Base-by-base conservation (phyloP, 2,888 invertebrate genomes). In the Trichopria drosophilae region DNA sequence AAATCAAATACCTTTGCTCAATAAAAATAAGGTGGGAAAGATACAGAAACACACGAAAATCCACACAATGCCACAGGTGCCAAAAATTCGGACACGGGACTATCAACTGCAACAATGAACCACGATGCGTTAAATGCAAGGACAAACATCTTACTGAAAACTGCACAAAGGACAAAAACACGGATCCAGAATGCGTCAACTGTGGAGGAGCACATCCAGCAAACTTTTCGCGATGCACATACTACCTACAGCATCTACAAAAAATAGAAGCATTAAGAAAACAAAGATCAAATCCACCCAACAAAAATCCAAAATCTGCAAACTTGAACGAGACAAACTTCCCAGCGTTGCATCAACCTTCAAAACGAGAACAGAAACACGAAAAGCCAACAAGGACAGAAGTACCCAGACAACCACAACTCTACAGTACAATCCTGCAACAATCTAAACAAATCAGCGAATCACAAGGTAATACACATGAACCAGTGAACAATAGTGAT, bases 11-110 rank as follows among this genome's bases (percentile, higher is more conserved):
- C n/a, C n/a, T n/a, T n/a, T n/a, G n/a, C n/a, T n/a, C n/a, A n/a
- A 35, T 35, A 3, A 43, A 22, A 37, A 31, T 62, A 3, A 31
- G 10, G 1, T 63, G 62, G 60, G 58, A 57, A 18, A 53, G 41
- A 10, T 55, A 58, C 19, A 35, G 20, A 13, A 62, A 54, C 24
- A 45, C 52, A 1, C 58, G 44, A 41, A 26, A 28, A 19, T 45
- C 59, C 1, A 55, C 57, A 1, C 65, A 68, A 42, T 66, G 65
- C 48, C 59, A 60, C 20, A 24, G 61, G 6, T 67, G 65, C 44
- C 65, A 66, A 42, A 35, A 44, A 10, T 64, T 59, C 55, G 62
- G 62, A 2, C 67, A 64, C 35, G 64, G 61, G 4, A 58, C 61
- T 0, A 32, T 40, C n/a, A 49, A 55, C 39, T 65, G 63, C 41